Percentiles rank a stretch among this genome's conserved stretches.
These are phyloP conservation scores for Trichopria drosophilae DNA, from an alignment of 2,888 invertebrate genomes.

Conservation along the genomic window DNA sequence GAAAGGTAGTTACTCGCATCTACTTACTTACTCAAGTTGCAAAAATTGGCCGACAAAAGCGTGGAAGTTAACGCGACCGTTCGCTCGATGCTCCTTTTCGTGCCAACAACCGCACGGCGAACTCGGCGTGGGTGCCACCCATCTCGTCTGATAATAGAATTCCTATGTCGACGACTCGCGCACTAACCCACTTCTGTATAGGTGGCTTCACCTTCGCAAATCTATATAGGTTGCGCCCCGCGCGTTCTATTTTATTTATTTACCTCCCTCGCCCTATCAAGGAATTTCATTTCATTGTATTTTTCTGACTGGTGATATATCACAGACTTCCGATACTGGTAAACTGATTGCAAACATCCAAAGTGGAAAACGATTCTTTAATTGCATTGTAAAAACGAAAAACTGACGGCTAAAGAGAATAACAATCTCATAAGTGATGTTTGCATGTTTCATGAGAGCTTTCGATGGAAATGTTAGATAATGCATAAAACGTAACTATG, in stretches of 20 bases:
- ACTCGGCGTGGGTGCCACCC: not conserved
- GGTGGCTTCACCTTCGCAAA: no score
- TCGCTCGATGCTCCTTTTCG: not conserved
- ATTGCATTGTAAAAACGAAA: no score
- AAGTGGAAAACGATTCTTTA: no score
- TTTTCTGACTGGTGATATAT: constrained; percentile 12
- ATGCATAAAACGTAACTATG: no score
- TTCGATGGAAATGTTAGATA: no score
- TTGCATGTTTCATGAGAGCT: no score
- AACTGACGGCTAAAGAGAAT: no score
- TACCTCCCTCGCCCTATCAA: constrained; percentile 26
- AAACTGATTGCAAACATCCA: no score
- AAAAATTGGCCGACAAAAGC: constrained; percentile 27
- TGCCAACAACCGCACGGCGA: no score
- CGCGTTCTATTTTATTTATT: constrained; percentile 14
- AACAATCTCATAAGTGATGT: no score
- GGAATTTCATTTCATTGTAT: constrained; percentile 33
- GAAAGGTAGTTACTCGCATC: constrained; percentile 37
- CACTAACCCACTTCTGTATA: not conserved
- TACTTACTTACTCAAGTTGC: constrained; percentile 37
- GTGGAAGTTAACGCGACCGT: constrained; percentile 6
- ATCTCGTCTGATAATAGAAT: constrained; percentile 31
- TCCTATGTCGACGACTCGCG: constrained; percentile 29
- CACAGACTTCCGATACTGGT: no score
- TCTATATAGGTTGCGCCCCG: constrained; percentile 10